These are phyloP conservation scores for Gortyna flavago DNA, from an alignment of 2,888 invertebrate species.

Conservation along the genomic window DNA sequence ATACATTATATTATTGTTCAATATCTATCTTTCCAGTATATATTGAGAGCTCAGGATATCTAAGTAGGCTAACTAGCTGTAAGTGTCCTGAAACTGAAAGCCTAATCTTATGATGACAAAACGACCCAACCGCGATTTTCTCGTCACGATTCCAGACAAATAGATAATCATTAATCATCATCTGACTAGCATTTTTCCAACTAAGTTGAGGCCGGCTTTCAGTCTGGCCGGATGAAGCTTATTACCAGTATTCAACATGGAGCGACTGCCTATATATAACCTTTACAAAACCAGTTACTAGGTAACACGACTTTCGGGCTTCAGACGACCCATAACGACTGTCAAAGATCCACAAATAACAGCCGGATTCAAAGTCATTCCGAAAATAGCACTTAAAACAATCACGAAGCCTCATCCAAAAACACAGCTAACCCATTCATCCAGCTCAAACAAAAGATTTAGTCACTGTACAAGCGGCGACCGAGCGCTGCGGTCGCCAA, in stretches of 20 bases:
- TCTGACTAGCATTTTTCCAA: no score
- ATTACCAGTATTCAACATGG: background rate
- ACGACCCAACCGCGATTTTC: background rate
- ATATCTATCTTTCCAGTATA: no score
- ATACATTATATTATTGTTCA: no score
- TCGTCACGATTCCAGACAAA: background rate
- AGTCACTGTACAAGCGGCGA: slow-evolving; percentile 39
- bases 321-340: background rate
- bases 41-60: no score
- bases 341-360: background rate
- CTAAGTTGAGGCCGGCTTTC: background rate
- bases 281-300: background rate
- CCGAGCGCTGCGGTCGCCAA: slow-evolving; percentile 57
- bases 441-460: slow-evolving; percentile 52
- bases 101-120: background rate
- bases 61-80: background rate
- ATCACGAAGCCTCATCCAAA: slow-evolving; percentile 4
- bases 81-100: background rate
- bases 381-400: slow-evolving; percentile 9
- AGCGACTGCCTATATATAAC: no score
- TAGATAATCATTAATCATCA: background rate
- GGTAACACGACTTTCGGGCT: background rate
- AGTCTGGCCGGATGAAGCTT: background rate
- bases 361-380: background rate
- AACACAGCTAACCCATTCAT: slow-evolving; percentile 39